Conservation (phyloP, 2,888 invertebrate genomes). For the Luffia ferchaultella region DNA sequence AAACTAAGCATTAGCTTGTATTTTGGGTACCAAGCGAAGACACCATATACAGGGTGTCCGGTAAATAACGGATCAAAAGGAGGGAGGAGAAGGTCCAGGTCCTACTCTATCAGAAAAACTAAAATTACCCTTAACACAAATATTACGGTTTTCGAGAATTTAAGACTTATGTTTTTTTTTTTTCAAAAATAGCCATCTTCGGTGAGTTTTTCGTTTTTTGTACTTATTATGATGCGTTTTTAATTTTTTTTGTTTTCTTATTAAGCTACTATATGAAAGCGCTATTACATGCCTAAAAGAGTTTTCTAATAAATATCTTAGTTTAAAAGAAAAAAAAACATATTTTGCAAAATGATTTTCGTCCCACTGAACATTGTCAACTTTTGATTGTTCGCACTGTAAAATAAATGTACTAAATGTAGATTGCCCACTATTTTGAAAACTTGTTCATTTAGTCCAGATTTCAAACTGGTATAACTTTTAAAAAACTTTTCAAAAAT, state of each 20-base stretch:
- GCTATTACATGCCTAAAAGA: neutral
- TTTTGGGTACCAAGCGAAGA: no score
- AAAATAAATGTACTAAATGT: neutral
- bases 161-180: neutral
- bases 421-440: neutral
- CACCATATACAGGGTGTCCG: constrained; percentile 1
- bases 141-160: neutral
- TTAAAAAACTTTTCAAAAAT: neutral
- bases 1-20: no score
- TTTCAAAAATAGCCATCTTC: neutral
- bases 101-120: neutral
- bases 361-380: neutral
- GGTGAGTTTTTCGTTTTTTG: neutral
- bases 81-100: neutral
- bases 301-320: neutral
- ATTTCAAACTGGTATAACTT: neutral
- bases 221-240: neutral
- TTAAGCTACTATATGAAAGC: neutral
- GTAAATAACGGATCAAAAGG: neutral
- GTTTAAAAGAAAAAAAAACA: neutral
- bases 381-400: neutral
- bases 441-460: neutral
- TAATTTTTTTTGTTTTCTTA: neutral
- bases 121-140: neutral
- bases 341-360: neutral